Evolutionary conservation across 2,797 vertebrate genomes (phyloP).

Genomic region (Cephalopachus bancanus): DNA sequence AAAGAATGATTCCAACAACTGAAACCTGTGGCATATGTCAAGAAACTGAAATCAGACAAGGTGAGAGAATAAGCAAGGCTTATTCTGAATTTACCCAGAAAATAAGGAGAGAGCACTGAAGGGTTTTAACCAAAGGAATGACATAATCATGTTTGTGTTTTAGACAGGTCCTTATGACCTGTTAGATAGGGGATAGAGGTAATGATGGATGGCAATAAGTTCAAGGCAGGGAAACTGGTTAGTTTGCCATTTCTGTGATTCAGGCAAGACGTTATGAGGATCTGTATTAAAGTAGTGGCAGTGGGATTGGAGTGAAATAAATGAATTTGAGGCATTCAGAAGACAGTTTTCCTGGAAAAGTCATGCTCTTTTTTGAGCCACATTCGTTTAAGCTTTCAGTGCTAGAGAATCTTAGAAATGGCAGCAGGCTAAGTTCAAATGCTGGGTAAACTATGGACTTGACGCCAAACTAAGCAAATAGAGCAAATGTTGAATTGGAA

Average conservation of each 20-base stretch:
- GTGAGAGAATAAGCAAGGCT: background rate
- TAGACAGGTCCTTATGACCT: slow-evolving; percentile 8
- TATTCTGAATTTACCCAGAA: slow-evolving; percentile 1
- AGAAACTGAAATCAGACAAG: slow-evolving; percentile 3
- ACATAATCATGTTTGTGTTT: background rate
- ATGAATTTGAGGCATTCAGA: background rate
- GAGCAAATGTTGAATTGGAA: background rate
- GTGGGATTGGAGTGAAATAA: slow-evolving; percentile 5
- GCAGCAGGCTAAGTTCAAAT: background rate
- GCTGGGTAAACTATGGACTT: slow-evolving; percentile 8
- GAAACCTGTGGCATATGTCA: background rate
- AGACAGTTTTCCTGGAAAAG: slow-evolving; percentile 4
- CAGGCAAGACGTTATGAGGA: background rate
- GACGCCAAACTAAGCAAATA: slow-evolving; percentile 43
- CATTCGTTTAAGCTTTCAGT: slow-evolving; percentile 22
- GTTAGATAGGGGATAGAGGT: background rate
- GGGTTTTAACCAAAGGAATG: slow-evolving; percentile 28
- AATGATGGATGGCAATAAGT: background rate
- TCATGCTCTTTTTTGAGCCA: background rate
- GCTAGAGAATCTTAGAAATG: slow-evolving; percentile 28
- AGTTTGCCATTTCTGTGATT: slow-evolving; percentile 8
- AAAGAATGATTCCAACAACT: background rate
- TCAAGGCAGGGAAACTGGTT: background rate
- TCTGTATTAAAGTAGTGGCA: background rate
- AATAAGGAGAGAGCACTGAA: slow-evolving; percentile 10